phyloP scores from a whole-genome alignment of 1,140 invertebrate species.

The Agraylea sexmaculata region DNA sequence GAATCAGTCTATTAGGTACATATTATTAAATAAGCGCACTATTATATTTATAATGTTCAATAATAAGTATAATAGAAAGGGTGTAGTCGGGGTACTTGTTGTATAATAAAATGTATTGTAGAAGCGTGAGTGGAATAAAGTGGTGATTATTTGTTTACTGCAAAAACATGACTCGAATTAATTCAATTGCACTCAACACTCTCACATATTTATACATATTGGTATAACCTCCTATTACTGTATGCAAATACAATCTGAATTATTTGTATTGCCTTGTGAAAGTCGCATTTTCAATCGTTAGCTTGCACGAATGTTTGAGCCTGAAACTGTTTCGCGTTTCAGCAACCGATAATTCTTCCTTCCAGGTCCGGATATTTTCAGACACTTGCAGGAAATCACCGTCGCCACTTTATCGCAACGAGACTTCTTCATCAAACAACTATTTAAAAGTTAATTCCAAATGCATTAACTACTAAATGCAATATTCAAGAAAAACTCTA shows the following conservation, averaged over 20 bases:
- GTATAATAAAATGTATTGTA: background rate
- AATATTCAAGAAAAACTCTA: too few species aligned
- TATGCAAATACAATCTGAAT: background rate
- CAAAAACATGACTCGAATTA: background rate
- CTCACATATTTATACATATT: background rate
- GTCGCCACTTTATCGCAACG: too few species aligned
- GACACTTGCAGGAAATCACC: too few species aligned
- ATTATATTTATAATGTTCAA: too few species aligned
- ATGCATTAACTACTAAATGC: too few species aligned
- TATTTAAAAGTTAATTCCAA: too few species aligned
- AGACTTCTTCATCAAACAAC: too few species aligned
- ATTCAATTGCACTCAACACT: background rate
- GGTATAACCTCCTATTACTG: background rate
- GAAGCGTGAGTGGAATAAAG: background rate
- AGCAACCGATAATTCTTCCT: too few species aligned
- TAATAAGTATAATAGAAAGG: too few species aligned
- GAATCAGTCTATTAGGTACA: background rate
- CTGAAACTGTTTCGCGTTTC: too few species aligned
- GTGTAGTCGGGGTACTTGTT: background rate
- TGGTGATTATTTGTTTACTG: slow-evolving; percentile 1
- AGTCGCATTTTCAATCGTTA: slow-evolving; percentile 17
- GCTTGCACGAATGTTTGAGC: too few species aligned
- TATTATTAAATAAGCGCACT: background rate
- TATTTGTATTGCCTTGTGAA: slow-evolving; percentile 2
- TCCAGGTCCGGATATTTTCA: too few species aligned